Percentiles rank a stretch among this genome's conserved stretches.
phyloP scores from a whole-genome alignment of 2,888 invertebrate species.

The Gari tellinella region DNA sequence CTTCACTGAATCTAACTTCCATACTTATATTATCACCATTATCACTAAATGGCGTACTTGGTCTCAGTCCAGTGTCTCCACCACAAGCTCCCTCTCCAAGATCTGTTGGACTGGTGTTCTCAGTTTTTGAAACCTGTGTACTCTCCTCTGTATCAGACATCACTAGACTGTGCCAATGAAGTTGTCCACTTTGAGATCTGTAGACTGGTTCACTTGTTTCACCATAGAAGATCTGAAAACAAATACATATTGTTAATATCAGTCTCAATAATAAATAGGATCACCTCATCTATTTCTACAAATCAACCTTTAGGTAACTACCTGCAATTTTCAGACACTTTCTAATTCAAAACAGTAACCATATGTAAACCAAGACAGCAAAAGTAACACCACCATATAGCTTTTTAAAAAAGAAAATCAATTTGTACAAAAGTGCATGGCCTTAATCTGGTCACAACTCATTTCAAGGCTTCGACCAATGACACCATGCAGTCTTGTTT shows the following conservation, averaged over 20 bases:
- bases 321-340: too few species aligned
- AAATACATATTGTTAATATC: not conserved
- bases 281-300: too few species aligned
- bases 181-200: slow-evolving; percentile 17
- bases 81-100: slow-evolving; percentile 67
- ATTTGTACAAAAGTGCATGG: too few species aligned
- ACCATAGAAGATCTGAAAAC: slow-evolving; percentile 24
- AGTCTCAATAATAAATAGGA: not conserved
- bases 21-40: slow-evolving; percentile 81
- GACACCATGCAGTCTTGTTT: too few species aligned
- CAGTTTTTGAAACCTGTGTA: slow-evolving; percentile 20
- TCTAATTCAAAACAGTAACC: too few species aligned
- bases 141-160: slow-evolving; percentile 64
- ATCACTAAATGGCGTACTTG: slow-evolving; percentile 67
- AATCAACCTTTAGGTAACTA: too few species aligned
- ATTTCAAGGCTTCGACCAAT: too few species aligned
- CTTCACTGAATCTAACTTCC: slow-evolving; percentile 83
- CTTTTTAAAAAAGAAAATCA: too few species aligned
- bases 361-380: too few species aligned
- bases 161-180: slow-evolving; percentile 25
- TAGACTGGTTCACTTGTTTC: slow-evolving; percentile 11
- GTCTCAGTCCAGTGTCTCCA: slow-evolving; percentile 52
- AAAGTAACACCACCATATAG: too few species aligned
- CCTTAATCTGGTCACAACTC: too few species aligned
- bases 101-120: slow-evolving; percentile 55